phyloP scores from a whole-genome alignment of 2,888 invertebrate species.

The Lycophotia porphyrea region DNA sequence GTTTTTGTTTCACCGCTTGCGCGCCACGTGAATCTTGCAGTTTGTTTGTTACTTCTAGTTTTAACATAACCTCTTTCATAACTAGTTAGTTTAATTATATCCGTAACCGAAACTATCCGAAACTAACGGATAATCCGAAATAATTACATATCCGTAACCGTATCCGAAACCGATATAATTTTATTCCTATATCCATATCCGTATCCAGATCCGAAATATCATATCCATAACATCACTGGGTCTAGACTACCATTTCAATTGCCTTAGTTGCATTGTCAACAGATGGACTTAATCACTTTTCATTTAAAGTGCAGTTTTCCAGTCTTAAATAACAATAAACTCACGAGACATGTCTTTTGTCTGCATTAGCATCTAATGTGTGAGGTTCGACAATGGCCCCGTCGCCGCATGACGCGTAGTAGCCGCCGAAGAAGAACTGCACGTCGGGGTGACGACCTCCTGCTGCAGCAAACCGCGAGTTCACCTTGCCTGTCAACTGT shows the following conservation, averaged over 20 bases:
- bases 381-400: constrained; percentile 83
- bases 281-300: background rate
- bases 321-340: constrained; percentile 49
- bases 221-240: too few relatives aligned
- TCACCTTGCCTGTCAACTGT: constrained; percentile 91
- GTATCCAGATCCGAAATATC: too few relatives aligned
- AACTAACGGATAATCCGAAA: too few relatives aligned
- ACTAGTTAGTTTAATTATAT: too few relatives aligned
- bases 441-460: constrained; percentile 91
- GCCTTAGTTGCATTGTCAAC: background rate
- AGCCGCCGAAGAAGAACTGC: constrained; percentile 92
- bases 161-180: too few relatives aligned
- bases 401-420: constrained; percentile 90
- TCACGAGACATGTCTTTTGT: constrained; percentile 80
- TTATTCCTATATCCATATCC: too few relatives aligned
- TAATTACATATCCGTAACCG: too few relatives aligned
- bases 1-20: too few relatives aligned
- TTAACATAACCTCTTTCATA: too few relatives aligned
- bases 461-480: constrained; percentile 90
- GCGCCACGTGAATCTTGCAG: too few relatives aligned
- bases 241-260: background rate
- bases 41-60: too few relatives aligned
- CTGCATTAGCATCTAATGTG: constrained; percentile 69
- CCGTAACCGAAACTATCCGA: too few relatives aligned
- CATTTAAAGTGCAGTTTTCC: background rate